Percentiles rank a stretch among this genome's conserved stretches.
phyloP scores from a whole-genome alignment of 1,140 invertebrate species.

The Bacillus rossius region DNA sequence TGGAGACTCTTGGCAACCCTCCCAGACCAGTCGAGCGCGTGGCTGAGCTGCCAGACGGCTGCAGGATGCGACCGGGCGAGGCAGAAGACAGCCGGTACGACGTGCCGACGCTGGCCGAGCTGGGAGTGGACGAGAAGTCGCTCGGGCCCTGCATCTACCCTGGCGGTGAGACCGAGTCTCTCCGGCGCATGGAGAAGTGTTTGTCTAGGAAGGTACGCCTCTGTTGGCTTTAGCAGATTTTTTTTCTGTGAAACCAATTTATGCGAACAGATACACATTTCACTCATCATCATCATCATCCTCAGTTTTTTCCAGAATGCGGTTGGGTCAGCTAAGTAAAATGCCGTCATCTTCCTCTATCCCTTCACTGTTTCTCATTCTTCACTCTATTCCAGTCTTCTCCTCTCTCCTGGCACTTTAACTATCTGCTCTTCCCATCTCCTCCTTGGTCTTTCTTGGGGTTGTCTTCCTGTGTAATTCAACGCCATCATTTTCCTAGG shows the following conservation, averaged over 20 bases:
- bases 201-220: conserved; percentile 48
- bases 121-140: conserved; percentile 45
- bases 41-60: conserved; percentile 38
- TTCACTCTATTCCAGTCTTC: too few species aligned
- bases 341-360: too few species aligned
- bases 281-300: too few species aligned
- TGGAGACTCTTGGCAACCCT: conserved; percentile 48
- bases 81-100: conserved; percentile 49
- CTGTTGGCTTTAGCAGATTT: neutral
- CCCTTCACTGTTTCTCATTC: too few species aligned
- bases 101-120: conserved; percentile 53
- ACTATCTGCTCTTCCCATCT: too few species aligned
- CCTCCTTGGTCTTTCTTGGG: too few species aligned
- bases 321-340: too few species aligned
- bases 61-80: conserved; percentile 44
- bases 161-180: conserved; percentile 64
- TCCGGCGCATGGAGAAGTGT: conserved; percentile 53
- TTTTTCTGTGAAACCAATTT: neutral
- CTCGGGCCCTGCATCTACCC: conserved; percentile 47
- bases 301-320: too few species aligned
- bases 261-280: too few species aligned
- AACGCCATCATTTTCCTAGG: too few species aligned
- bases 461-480: too few species aligned
- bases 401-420: too few species aligned
- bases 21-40: conserved; percentile 46